A percentile compares a stretch with the other conserved stretches of the same genome.
Conservation (phyloP, 2,113 vertebrate species). For the Thinocorus orbignyianus region DNA sequence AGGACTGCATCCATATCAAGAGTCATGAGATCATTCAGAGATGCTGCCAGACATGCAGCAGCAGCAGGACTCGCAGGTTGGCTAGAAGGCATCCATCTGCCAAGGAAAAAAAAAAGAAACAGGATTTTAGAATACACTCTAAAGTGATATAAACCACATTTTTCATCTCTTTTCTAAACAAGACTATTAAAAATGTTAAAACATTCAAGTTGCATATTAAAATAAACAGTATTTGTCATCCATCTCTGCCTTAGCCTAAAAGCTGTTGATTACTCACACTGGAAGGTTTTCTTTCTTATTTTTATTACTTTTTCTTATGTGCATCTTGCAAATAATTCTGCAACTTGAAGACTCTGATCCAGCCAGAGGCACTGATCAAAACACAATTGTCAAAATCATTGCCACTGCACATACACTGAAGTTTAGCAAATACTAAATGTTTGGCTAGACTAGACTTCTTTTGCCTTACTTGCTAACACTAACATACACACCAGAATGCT, state of each 20-base stretch:
- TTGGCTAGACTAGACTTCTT: not conserved
- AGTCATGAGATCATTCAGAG: conserved; percentile 96
- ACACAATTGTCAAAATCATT: not conserved
- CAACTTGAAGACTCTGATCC: not conserved
- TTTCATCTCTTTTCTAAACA: not conserved
- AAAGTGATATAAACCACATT: not conserved
- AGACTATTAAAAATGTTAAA: not conserved
- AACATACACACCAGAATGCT: not conserved
- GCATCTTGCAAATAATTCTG: not conserved
- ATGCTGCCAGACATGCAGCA: conserved; percentile 87
- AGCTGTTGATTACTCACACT: not conserved
- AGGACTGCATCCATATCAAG: conserved; percentile 99
- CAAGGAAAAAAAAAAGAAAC: not conserved
- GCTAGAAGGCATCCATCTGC: conserved; percentile 93
- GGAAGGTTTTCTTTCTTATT: not conserved
- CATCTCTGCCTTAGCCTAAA: not conserved
- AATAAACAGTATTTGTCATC: not conserved
- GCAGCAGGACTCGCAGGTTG: conserved; percentile 82
- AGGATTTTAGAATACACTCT: not conserved
- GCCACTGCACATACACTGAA: not conserved
- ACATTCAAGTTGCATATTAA: not conserved
- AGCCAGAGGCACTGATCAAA: not conserved
- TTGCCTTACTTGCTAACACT: not conserved
- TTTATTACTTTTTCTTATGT: not conserved
- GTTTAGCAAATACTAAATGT: not conserved